Evolutionary conservation across 2,113 vertebrate genomes (phyloP).

Genomic region (Ursus arctos): DNA sequence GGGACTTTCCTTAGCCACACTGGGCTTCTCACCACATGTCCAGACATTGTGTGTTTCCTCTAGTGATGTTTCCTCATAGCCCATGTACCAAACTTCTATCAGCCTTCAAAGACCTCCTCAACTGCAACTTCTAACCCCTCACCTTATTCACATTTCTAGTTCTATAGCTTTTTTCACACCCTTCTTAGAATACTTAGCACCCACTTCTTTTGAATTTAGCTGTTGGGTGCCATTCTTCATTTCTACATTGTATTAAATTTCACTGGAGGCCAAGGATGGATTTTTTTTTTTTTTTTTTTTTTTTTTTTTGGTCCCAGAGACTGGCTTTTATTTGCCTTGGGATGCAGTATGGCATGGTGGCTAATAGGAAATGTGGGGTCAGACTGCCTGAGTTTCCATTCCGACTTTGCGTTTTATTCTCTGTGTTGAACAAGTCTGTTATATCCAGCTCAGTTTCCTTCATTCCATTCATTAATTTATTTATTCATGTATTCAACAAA

Average conservation of each 20-base stretch:
- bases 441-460: background rate
- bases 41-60: background rate
- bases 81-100: background rate
- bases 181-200: background rate
- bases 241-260: constrained; percentile 45
- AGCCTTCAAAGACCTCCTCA: background rate
- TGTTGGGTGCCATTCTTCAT: background rate
- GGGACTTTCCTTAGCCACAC: background rate
- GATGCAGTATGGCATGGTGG: background rate
- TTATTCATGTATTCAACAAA: background rate
- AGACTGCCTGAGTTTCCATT: background rate
- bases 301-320: background rate
- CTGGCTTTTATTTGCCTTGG: constrained; percentile 16
- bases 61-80: background rate
- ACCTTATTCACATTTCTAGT: background rate
- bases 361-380: background rate
- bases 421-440: background rate
- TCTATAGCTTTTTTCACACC: background rate
- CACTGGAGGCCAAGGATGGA: background rate
- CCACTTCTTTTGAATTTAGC: background rate
- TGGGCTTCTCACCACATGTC: background rate
- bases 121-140: background rate
- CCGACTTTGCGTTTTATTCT: background rate
- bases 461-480: constrained; percentile 25
- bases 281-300: background rate